Evolutionary conservation across 1,140 invertebrate species (phyloP).

Genomic region (Xylocopa sonorina): DNA sequence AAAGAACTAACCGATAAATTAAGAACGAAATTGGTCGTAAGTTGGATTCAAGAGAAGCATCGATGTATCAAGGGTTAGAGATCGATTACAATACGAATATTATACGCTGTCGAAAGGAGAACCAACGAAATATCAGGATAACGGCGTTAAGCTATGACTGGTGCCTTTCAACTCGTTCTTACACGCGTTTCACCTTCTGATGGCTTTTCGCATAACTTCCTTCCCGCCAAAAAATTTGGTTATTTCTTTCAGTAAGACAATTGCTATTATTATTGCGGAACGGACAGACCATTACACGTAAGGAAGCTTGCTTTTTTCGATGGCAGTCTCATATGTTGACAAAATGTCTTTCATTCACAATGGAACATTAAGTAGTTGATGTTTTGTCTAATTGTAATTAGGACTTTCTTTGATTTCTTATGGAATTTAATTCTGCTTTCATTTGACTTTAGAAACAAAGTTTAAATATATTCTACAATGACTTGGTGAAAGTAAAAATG

Average conservation of each 20-base stretch:
- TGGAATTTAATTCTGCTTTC: neutral
- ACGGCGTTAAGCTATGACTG: slow-evolving; percentile 29
- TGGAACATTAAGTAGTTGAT: no score
- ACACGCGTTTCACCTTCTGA: slow-evolving; percentile 30
- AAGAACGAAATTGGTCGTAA: slow-evolving; percentile 6
- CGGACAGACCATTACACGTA: neutral
- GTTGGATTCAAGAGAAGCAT: neutral
- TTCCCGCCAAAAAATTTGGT: neutral
- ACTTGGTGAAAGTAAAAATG: no score
- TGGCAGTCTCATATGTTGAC: neutral
- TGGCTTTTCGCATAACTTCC: neutral
- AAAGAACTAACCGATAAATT: no score
- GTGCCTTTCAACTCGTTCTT: slow-evolving; percentile 13
- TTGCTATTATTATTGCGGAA: slow-evolving; percentile 3
- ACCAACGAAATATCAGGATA: slow-evolving; percentile 55
- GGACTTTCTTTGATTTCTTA: neutral
- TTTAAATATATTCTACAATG: no score
- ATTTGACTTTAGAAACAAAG: neutral
- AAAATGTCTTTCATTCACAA: neutral
- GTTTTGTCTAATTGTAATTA: neutral
- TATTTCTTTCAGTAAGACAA: slow-evolving; percentile 1
- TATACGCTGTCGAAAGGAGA: slow-evolving; percentile 57
- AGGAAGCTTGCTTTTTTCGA: neutral
- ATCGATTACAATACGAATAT: slow-evolving; percentile 49
- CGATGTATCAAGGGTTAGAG: slow-evolving; percentile 3